Base-by-base conservation (phyloP, 2,888 invertebrate species). In the Eristalinus aeneus region DNA sequence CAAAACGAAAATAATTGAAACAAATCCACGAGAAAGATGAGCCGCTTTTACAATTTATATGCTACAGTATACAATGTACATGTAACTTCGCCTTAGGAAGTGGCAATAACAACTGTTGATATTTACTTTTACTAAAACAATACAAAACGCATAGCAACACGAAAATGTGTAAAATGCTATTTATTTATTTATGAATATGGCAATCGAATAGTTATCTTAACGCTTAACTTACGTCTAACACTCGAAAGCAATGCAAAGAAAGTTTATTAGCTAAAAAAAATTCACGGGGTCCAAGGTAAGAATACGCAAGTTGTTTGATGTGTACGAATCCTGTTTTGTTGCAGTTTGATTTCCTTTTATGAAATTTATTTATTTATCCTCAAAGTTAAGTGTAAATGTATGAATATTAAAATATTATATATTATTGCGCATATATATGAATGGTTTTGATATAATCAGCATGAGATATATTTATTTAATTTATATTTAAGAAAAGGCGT, bases 71-170 rank as follows among this genome's bases (percentile, higher is more conserved):
- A 27, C 27, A 27, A 58, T 22, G 53, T 65, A 72, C 32, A 22
- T 58, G 60, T 69, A 53, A 79, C 71, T 56, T 63, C 63, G 72
- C 76, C 81, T 76, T 72, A 9, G 39, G 61, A 85, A 63, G 63
- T 73, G 76, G 85, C 76, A 39, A 81, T 81, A 73, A 69, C n/a
- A 39, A 80, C 81, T 85, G 83, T 85, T 85, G 76, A 85, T 85
- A 85, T 85, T 81, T 80, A 85, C 72, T 85, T 27, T 39, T 73
- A 72, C 63, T 71, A 80, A 76, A 63, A 46, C 31, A 63, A 83
- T 65, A 71, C 12, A 61, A 56, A 56, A 27, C 27, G 5, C 2
- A 27, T 3, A 27, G 5, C 2, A 27, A 27, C 27, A 27, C 27
- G 5, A 27, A 27, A 27, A 27, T 27, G 27, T 27, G 22, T 56